These are phyloP conservation scores for Siderastrea radians DNA, from an alignment of 92 coral and sea anemone species.

Conservation along the genomic window DNA sequence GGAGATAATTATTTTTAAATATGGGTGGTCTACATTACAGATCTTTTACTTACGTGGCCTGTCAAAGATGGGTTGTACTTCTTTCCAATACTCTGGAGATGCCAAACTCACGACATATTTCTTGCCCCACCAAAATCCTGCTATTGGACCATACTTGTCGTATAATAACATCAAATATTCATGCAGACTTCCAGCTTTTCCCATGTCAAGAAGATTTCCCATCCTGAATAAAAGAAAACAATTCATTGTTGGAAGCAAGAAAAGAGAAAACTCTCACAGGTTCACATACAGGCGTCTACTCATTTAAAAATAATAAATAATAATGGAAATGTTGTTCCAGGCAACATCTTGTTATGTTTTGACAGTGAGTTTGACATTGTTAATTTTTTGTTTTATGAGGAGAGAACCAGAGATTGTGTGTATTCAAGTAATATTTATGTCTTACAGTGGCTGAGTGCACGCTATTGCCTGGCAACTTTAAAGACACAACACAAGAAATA, in stretches of 20 bases:
- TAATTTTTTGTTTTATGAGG: no score
- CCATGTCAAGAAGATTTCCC: constrained; percentile 86
- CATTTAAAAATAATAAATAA: background rate
- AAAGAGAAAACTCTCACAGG: background rate
- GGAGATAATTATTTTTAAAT: no score
- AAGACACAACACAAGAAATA: no score
- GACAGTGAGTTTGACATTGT: no score
- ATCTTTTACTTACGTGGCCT: constrained; percentile 80
- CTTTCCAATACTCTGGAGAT: constrained; percentile 90
- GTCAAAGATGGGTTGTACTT: constrained; percentile 83
- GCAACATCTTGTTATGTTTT: no score
- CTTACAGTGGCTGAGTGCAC: no score
- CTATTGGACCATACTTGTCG: constrained; percentile 82
- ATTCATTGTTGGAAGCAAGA: background rate
- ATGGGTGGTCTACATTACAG: background rate
- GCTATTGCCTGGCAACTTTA: no score
- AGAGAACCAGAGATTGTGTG: no score
- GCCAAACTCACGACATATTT: constrained; percentile 83
- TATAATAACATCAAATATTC: constrained; percentile 76
- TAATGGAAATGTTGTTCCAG: no score
- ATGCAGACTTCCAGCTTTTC: constrained; percentile 91
- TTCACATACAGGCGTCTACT: background rate
- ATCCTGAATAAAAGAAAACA: constrained; percentile 52
- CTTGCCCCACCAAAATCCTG: constrained; percentile 96
- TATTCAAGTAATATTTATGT: no score